A percentile compares a stretch with the other conserved stretches of the same genome.
phyloP scores from a whole-genome alignment of 53 echinoderm and acorn worm species.

The Astropecten irregularis region DNA sequence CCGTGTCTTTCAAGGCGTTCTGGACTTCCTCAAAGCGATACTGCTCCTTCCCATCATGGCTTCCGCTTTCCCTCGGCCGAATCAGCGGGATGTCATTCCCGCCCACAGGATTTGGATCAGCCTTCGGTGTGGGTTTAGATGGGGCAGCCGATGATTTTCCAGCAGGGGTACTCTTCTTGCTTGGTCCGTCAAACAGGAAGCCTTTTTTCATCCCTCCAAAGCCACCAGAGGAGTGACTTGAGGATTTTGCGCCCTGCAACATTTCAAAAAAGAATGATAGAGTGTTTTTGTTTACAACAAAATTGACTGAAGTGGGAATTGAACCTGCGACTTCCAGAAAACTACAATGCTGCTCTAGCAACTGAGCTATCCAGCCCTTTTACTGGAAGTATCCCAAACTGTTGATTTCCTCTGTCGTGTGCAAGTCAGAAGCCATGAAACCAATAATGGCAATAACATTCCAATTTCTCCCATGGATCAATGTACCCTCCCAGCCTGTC shows the following conservation, averaged over 20 bases:
- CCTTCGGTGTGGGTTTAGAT: not conserved
- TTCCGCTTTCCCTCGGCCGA: constrained; percentile 66
- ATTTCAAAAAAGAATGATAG: too few relatives aligned
- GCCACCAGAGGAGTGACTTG: constrained; percentile 1
- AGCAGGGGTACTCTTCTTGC: constrained; percentile 24
- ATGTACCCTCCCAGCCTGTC: too few relatives aligned
- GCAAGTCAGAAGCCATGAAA: too few relatives aligned
- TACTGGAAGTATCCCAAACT: too few relatives aligned
- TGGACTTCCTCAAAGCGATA: constrained; percentile 79
- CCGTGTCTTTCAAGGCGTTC: constrained; percentile 70
- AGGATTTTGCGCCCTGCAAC: not conserved
- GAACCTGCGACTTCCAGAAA: too few relatives aligned
- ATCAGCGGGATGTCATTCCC: constrained; percentile 77
- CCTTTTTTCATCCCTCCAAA: constrained; percentile 96
- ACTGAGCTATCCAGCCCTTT: too few relatives aligned
- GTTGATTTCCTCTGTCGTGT: too few relatives aligned
- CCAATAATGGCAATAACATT: too few relatives aligned
- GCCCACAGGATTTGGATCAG: not conserved
- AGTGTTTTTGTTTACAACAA: too few relatives aligned
- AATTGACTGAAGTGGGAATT: too few relatives aligned
- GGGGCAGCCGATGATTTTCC: constrained; percentile 33
- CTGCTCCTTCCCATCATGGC: constrained; percentile 20
- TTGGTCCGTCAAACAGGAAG: constrained; percentile 76
- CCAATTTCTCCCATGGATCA: too few relatives aligned
- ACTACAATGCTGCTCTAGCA: too few relatives aligned